Evolutionary conservation across 2,888 invertebrate genomes (phyloP).

Genomic region (Embidobia sp.): DNA sequence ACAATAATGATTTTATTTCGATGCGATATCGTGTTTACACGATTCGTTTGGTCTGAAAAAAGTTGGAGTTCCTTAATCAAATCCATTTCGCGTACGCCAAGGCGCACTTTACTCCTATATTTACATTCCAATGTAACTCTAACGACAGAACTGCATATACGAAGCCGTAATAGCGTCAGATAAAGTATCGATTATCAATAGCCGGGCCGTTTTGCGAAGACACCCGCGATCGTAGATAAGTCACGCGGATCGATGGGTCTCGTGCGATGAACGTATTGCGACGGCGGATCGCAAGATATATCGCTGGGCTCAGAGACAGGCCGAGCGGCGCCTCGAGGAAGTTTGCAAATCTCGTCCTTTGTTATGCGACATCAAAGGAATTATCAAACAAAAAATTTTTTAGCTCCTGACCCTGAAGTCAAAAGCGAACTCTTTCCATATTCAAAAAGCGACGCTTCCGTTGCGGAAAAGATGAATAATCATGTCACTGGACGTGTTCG

Average conservation of each 20-base stretch:
- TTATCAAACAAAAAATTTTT: conserved; percentile 42
- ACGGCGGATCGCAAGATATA: conserved; percentile 46
- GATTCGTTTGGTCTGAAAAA: too few relatives aligned
- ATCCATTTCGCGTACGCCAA: conserved; percentile 3
- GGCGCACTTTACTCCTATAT: conserved; percentile 26
- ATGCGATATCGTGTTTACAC: too few relatives aligned
- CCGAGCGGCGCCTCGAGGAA: conserved; percentile 43
- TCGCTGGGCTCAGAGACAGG: conserved; percentile 24
- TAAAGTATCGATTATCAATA: conserved; percentile 61
- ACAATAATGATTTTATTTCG: too few relatives aligned
- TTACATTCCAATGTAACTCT: conserved; percentile 29
- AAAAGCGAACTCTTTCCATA: conserved; percentile 32
- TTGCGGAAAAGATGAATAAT: too few relatives aligned
- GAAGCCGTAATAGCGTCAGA: conserved; percentile 29
- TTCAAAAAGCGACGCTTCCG: conserved; percentile 19
- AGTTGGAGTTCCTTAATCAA: conserved; percentile 21
- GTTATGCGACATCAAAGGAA: conserved; percentile 56
- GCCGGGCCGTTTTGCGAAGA: conserved; percentile 28
- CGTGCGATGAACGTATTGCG: conserved; percentile 40
- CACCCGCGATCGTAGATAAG: conserved; percentile 54
- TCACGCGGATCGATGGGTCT: conserved; percentile 48
- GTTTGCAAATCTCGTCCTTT: conserved; percentile 40
- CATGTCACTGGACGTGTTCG: too few relatives aligned
- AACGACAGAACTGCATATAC: conserved; percentile 18
- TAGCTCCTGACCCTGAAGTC: not conserved